Evolutionary conservation across 2,888 invertebrate genomes (phyloP).

Genomic region (Julus scandinavius): DNA sequence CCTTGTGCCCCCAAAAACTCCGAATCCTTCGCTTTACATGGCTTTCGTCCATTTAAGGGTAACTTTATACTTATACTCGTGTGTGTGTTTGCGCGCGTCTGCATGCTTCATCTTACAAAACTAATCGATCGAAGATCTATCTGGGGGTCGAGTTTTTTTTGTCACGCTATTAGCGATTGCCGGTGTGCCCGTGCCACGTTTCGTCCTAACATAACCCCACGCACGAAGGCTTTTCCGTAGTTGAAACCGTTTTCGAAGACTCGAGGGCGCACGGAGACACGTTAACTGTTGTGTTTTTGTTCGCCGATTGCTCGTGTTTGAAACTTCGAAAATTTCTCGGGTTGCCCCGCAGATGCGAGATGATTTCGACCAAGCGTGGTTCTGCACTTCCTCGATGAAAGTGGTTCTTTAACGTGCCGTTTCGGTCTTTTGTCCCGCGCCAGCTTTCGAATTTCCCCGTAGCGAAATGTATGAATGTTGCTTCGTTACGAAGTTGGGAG

Average conservation of each 20-base stretch:
- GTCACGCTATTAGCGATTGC: not conserved
- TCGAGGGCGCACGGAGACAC: not conserved
- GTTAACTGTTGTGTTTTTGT: not conserved
- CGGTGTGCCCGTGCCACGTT: not conserved
- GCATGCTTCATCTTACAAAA: constrained; percentile 27
- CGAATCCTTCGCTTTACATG: constrained; percentile 1
- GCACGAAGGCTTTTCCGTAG: not conserved
- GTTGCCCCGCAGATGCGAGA: not conserved
- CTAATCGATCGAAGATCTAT: not conserved
- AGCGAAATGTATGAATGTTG: not conserved
- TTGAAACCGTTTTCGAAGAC: no score
- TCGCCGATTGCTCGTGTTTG: not conserved
- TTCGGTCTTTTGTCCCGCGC: not conserved
- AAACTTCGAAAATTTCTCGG: no score
- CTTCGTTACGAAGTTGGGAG: not conserved
- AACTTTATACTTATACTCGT: constrained; percentile 22
- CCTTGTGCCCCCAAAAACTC: not conserved
- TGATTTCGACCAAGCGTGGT: not conserved
- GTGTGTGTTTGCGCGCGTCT: constrained; percentile 20
- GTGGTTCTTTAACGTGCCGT: not conserved
- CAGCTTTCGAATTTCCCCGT: not conserved
- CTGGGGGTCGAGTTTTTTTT: not conserved
- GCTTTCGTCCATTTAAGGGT: constrained; percentile 27
- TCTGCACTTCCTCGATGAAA: not conserved
- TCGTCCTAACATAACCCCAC: not conserved